These are phyloP conservation scores for Holacanthus passer DNA, from an alignment of 2,113 vertebrate species.

Conservation along the genomic window DNA sequence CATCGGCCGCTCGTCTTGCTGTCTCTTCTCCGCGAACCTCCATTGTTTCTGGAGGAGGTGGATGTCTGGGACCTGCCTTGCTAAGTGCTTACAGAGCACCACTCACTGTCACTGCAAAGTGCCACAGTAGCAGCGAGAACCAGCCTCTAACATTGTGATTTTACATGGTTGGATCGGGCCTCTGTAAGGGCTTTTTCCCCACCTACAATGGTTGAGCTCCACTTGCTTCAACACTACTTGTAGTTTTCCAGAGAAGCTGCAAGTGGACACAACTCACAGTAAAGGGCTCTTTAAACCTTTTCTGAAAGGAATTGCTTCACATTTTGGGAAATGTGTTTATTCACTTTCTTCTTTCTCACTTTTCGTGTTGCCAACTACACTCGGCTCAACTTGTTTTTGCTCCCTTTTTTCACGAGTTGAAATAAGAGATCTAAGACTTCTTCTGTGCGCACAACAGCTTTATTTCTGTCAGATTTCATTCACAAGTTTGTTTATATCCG, in stretches of 20 bases:
- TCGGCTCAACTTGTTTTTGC: too few species aligned
- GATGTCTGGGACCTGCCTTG: conserved; percentile 62
- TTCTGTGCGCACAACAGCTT: too few species aligned
- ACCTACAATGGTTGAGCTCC: not conserved
- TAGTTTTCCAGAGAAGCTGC: conserved; percentile 1
- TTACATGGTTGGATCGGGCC: conserved; percentile 9
- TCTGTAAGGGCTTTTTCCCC: not conserved
- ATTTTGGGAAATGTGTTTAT: too few species aligned
- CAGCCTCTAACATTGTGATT: conserved; percentile 19
- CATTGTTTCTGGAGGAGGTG: conserved; percentile 60
- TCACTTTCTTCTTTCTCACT: too few species aligned
- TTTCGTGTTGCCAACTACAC: too few species aligned
- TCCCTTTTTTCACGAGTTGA: too few species aligned
- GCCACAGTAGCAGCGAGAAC: conserved; percentile 25
- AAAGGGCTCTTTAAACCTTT: not conserved
- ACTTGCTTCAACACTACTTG: not conserved
- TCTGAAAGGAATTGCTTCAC: too few species aligned
- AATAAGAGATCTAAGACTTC: too few species aligned
- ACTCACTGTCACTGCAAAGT: conserved; percentile 62
- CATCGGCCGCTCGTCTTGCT: conserved; percentile 44
- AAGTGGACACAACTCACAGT: not conserved
- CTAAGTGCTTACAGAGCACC: conserved; percentile 64
- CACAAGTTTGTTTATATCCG: too few species aligned
- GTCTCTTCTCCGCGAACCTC: conserved; percentile 37
- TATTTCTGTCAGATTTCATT: too few species aligned